These are phyloP conservation scores for Leptinotarsa rubiginosa DNA, from an alignment of 2,888 invertebrate genomes.

Conservation along the genomic window DNA sequence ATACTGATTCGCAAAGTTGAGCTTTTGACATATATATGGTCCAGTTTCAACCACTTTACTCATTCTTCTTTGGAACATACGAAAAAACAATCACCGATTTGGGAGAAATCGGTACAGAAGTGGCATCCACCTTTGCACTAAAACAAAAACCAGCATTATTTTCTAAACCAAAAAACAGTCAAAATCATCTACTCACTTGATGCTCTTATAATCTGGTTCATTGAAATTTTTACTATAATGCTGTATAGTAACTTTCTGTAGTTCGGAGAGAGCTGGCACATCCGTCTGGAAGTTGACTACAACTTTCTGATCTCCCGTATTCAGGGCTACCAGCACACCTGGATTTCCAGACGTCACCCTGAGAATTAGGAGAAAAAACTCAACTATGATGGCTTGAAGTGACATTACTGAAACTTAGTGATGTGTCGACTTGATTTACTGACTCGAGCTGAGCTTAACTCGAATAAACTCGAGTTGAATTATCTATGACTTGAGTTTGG, in stretches of 20 bases:
- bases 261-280: constrained; percentile 66
- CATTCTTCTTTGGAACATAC: constrained; percentile 73
- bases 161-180: background rate
- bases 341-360: constrained; percentile 82
- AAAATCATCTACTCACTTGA: constrained; percentile 61
- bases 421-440: too few relatives aligned
- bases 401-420: too few relatives aligned
- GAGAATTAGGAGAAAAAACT: constrained; percentile 41
- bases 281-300: constrained; percentile 68
- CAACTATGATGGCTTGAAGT: too few relatives aligned
- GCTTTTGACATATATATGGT: background rate
- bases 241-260: constrained; percentile 73
- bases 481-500: too few relatives aligned
- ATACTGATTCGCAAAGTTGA: constrained; percentile 10
- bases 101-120: constrained; percentile 71
- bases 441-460: too few relatives aligned
- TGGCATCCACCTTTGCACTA: constrained; percentile 72
- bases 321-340: constrained; percentile 79
- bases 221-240: constrained; percentile 70
- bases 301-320: constrained; percentile 69
- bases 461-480: too few relatives aligned
- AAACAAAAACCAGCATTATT: constrained; percentile 56
- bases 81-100: constrained; percentile 76
- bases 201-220: constrained; percentile 61
- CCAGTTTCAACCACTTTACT: constrained; percentile 27